Evolutionary conservation across 30 jellyfish, hydroid and myxozoan species (phyloP), one percentile per base, ranked within the genome.

Genomic region (Aurelia sp.): DNA sequence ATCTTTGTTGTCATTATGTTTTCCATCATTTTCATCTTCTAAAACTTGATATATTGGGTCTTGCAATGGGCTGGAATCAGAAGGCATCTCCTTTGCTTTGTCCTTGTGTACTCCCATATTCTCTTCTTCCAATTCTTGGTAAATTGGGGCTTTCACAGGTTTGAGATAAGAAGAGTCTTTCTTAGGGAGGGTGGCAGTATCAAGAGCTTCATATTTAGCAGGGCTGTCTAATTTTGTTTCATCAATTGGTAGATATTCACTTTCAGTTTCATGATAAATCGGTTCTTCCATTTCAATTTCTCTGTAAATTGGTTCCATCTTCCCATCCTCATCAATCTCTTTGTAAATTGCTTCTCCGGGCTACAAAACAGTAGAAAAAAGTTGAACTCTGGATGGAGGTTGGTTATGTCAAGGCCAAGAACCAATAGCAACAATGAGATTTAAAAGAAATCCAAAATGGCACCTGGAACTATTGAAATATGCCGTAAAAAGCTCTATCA

Each of bases 301-400:
- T 27, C 64, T 74, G 85, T 74, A 74, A 57, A 74, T 47, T 74
- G 85, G 85, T 60, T 62, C 85, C 41, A 44, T 64, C 10, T 13
- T 21, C 3, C 41, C 33, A 21, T 18, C 41, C 15, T 21, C 74
- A 17, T 21, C 41, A 21, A 17, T 18, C 19, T 17, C 74, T 17
- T 64, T 64, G 35, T 44, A 64, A 19, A 61, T n/a, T 61, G 27
- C 33, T 19, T 61, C 33, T 61, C 33, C 33, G 27, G 71, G 71
- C 33, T 19, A 44, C 10, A 13, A 44, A 40, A 3, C 8, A 40
- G 51, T 40, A 40, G 11, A 40, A 40, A 40, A 40, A 40, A 40
- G 51, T 0, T 40, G 0, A 40, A 40, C 51, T 40, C 51, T 40
- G 51, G 51, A 40, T 40, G 51, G 6, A 40, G 51, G 51, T 40